Conservation (phyloP, 2,888 invertebrate genomes). For the Cheilosia variabilis region DNA sequence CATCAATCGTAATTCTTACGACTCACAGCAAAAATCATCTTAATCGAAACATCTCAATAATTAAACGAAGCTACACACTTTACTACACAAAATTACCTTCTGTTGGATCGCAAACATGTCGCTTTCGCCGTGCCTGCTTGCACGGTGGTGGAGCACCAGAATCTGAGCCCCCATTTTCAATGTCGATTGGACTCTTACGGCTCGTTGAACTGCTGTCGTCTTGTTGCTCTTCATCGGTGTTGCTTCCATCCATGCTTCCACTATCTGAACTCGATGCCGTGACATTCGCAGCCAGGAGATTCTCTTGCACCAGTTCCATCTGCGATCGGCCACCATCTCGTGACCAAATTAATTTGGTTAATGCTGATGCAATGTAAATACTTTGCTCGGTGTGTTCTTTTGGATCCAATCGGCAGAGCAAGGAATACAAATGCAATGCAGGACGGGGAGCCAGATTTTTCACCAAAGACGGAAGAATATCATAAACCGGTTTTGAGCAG, state of each 20-base stretch:
- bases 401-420: slow-evolving; percentile 94
- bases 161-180: slow-evolving; percentile 83
- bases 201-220: slow-evolving; percentile 86
- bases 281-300: slow-evolving; percentile 84
- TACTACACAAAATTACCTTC: slow-evolving; percentile 76
- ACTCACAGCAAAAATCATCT: neutral
- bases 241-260: slow-evolving; percentile 91
- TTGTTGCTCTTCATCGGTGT: slow-evolving; percentile 90
- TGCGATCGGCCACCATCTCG: slow-evolving; percentile 85
- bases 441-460: slow-evolving; percentile 95
- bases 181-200: slow-evolving; percentile 84
- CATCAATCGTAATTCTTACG: neutral
- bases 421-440: slow-evolving; percentile 93
- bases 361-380: slow-evolving; percentile 93
- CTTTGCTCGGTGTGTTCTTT: slow-evolving; percentile 97
- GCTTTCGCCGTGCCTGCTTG: slow-evolving; percentile 84
- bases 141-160: slow-evolving; percentile 85
- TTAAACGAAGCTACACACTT: slow-evolving; percentile 11
- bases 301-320: slow-evolving; percentile 82
- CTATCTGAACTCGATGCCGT: slow-evolving; percentile 89
- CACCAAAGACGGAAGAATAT: slow-evolving; percentile 94
- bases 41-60: neutral
- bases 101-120: slow-evolving; percentile 82
- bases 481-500: slow-evolving; percentile 96
- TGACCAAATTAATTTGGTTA: slow-evolving; percentile 96